Evolutionary conservation across 1,140 invertebrate species (phyloP), one percentile per base, ranked within the genome.

Genomic region (Acromyrmex charruanus): DNA sequence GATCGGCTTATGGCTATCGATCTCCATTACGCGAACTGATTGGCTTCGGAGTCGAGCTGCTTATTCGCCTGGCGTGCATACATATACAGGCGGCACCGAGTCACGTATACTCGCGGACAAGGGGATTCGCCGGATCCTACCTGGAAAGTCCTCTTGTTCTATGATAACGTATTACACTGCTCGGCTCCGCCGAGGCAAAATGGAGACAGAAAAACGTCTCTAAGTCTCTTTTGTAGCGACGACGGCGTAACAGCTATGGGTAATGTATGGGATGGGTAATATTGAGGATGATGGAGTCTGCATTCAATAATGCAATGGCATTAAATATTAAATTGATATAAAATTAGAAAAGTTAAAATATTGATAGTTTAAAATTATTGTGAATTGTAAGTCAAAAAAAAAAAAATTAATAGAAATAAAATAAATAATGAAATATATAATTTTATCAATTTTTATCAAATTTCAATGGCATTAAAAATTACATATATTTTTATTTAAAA

Each of bases 11-110:
- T 87, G 90, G 89, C 92, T 91, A 94, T 94, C 92, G 93, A 94
- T 94, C 93, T 93, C 93, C 91, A 94, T 93, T 94, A 93, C 87
- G 69, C 75, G 84, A 86, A 89, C 87, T 93, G 91, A 93, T 93
- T 93, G 92, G 92, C 89, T 91, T 91, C 91, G 91, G 69, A 91
- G 84, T 82, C 89, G 91, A 90, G 87, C 88, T 91, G 87, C 90
- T 90, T 91, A 91, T 87, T 89, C 89, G 87, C 59, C 65, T 74
- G 53, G 28, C 66, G n/a, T 53, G 58, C 81, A 59, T 51, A 74
- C 59, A 77, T 53, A 69, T 44, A 82, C 53, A 53, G 53, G 28
- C 79, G 44, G 25, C 55, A 69, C 53, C 81, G 35, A 65, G 55
- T 69, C 82, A 49, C 75, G 51, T 74, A 71, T 39, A 87, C 16